These are phyloP conservation scores for Cetonia aurata DNA, from an alignment of 2,888 invertebrate genomes.

Conservation along the genomic window DNA sequence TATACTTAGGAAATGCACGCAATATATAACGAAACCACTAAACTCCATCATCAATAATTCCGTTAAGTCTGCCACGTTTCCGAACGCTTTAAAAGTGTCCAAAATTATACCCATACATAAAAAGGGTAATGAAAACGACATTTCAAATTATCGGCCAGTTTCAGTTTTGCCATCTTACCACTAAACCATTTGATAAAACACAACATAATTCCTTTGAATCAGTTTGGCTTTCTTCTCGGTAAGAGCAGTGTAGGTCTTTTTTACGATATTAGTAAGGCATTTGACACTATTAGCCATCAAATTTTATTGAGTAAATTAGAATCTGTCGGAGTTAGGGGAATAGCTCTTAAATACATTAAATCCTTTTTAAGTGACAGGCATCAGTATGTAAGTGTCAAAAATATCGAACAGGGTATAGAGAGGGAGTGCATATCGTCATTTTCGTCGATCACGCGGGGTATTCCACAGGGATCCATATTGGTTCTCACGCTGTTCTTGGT, in stretches of 20 bases:
- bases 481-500: neutral
- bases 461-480: neutral
- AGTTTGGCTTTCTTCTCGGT: neutral
- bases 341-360: no score
- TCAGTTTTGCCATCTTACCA: neutral
- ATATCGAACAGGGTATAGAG: neutral
- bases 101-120: neutral
- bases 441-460: neutral
- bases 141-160: no score
- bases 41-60: neutral
- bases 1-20: neutral
- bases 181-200: neutral
- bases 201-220: neutral
- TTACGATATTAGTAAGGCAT: no score
- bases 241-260: neutral
- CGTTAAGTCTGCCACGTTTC: neutral
- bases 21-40: neutral
- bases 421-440: neutral
- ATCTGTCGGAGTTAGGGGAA: no score
- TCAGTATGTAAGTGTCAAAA: neutral
- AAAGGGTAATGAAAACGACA: neutral
- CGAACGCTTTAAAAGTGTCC: neutral
- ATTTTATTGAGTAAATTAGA: no score
- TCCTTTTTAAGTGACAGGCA: neutral
- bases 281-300: no score